A percentile compares a stretch with the other conserved stretches of the same genome.
Conservation (phyloP, 64 coral and sea anemone genomes). For the Trachythela sp. region DNA sequence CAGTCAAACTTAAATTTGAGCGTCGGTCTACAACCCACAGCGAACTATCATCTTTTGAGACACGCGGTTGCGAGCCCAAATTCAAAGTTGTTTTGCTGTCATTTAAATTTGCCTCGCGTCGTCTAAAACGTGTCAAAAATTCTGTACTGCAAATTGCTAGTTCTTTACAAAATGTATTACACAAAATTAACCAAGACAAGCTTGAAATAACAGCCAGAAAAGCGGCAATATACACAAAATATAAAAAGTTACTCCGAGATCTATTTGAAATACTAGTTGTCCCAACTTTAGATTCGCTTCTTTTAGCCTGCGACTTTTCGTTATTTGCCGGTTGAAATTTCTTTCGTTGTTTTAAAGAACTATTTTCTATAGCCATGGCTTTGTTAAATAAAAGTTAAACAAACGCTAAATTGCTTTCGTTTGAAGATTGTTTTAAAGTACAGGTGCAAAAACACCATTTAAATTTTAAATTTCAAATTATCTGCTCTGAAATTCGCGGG, state of each 20-base stretch:
- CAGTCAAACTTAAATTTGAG: constrained; percentile 65
- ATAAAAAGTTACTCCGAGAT: background rate
- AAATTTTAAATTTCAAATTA: too few relatives aligned
- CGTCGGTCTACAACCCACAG: constrained; percentile 52
- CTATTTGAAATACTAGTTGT: background rate
- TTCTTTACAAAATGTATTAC: background rate
- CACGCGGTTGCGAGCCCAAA: background rate
- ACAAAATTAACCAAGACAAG: background rate
- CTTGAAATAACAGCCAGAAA: background rate
- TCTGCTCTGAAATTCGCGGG: too few relatives aligned
- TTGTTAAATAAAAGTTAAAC: background rate
- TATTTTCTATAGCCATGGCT: background rate
- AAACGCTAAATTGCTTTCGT: background rate
- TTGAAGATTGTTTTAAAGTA: background rate
- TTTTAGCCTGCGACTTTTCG: background rate
- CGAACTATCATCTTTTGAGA: background rate
- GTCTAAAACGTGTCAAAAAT: background rate
- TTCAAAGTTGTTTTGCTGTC: background rate
- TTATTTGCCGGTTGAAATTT: background rate
- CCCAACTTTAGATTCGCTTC: background rate
- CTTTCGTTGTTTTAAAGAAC: background rate
- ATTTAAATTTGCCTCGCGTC: background rate
- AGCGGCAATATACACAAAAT: background rate
- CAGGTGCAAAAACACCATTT: too few relatives aligned
- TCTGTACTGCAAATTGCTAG: background rate